Evolutionary conservation across 1,140 invertebrate genomes (phyloP).

Genomic region (Drosophila kikkawai): DNA sequence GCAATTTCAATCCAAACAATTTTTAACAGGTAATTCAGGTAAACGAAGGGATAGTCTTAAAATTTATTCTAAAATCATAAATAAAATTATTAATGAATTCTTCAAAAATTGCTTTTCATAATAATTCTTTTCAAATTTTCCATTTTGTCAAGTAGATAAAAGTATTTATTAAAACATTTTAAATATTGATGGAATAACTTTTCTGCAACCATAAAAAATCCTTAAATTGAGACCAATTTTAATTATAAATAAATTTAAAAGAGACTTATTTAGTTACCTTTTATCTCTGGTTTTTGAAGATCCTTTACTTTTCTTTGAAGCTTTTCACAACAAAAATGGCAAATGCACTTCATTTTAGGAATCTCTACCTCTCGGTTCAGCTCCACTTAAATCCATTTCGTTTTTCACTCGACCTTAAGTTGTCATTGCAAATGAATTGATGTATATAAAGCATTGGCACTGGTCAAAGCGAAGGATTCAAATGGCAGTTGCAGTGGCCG

Average conservation of each 20-base stretch:
- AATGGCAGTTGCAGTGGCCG: conserved; percentile 14
- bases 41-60: neutral
- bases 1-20: too few species aligned
- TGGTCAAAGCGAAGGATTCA: conserved; percentile 15
- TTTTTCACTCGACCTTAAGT: conserved; percentile 3
- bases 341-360: neutral
- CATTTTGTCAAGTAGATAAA: neutral
- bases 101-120: neutral
- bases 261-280: neutral
- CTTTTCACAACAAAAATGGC: neutral
- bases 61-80: neutral
- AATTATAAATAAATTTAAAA: neutral
- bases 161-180: neutral
- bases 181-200: rapidly evolving
- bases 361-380: neutral
- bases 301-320: neutral
- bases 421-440: conserved; percentile 19
- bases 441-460: conserved; percentile 14
- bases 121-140: neutral
- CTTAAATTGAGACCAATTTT: neutral
- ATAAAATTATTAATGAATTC: neutral
- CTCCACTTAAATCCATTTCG: conserved; percentile 5
- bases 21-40: neutral
- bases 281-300: too few species aligned
- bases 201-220: neutral